Percentiles rank a stretch among this genome's conserved stretches.
Conservation (phyloP, 2,797 vertebrate genomes). For the Ctenopoma multispine region DNA sequence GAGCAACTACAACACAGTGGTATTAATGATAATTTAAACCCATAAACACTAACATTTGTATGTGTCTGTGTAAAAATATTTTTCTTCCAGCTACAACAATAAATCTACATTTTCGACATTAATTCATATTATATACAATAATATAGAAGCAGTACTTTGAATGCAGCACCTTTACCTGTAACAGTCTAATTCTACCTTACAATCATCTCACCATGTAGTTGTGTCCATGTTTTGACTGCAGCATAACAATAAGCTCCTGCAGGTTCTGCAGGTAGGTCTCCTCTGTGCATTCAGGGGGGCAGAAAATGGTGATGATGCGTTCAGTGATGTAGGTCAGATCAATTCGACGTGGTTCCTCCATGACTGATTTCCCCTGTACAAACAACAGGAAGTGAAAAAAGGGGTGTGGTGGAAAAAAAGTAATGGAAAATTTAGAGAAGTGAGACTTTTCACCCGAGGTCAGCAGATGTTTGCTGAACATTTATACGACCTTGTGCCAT, state of each 20-base stretch:
- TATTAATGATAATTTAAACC: no score
- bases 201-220: conserved; percentile 88
- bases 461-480: conserved; percentile 28
- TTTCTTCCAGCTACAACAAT: no score
- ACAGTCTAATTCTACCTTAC: no score
- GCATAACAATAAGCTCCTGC: conserved; percentile 87
- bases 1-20: no score
- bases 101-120: no score
- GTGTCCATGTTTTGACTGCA: conserved; percentile 91
- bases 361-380: conserved; percentile 55
- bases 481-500: conserved; percentile 16
- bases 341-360: conserved; percentile 86
- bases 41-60: no score
- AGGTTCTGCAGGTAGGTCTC: conserved; percentile 85
- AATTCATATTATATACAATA: no score
- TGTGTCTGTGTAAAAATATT: no score
- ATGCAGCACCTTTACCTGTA: no score
- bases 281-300: conserved; percentile 83
- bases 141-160: no score
- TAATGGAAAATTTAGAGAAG: conserved; percentile 35
- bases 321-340: conserved; percentile 93
- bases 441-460: conserved; percentile 26
- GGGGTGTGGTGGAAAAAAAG: conserved; percentile 4
- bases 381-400: conserved; percentile 12
- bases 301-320: conserved; percentile 89